phyloP scores from a whole-genome alignment of 1,140 invertebrate genomes.

The Cherax destructor region DNA sequence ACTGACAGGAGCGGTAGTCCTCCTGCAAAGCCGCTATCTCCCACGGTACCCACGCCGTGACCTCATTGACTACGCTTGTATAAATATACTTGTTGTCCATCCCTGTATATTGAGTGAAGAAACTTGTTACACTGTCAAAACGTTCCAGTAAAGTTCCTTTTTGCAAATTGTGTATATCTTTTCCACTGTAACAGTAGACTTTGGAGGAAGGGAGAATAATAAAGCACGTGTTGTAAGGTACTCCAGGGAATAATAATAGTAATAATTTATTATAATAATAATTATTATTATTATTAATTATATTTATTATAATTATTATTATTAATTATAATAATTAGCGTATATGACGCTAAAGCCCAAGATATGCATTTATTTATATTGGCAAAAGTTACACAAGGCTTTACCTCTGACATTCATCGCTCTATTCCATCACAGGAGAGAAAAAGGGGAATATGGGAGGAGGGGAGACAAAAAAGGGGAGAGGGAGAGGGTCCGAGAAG shows the following conservation, averaged over 20 bases:
- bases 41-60: too few relatives aligned
- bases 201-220: too few relatives aligned
- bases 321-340: not conserved
- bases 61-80: too few relatives aligned
- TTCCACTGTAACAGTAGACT: too few relatives aligned
- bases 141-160: too few relatives aligned
- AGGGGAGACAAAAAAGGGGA: conserved; percentile 55
- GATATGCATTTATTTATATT: conserved; percentile 28
- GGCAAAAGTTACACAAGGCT: conserved; percentile 40
- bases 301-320: conserved; percentile 15
- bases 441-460: conserved; percentile 57
- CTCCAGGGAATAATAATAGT: not conserved
- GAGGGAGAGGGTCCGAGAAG: conserved; percentile 61
- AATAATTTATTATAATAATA: not conserved
- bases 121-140: too few relatives aligned
- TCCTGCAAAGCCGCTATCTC: too few relatives aligned
- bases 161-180: too few relatives aligned
- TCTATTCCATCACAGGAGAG: conserved; percentile 58
- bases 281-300: not conserved
- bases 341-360: not conserved
- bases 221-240: too few relatives aligned
- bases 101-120: too few relatives aligned
- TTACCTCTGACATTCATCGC: conserved; percentile 62
- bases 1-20: too few relatives aligned
- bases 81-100: too few relatives aligned